Evolutionary conservation across 2,113 vertebrate species (phyloP).

Genomic region (Malurus cyaneus): DNA sequence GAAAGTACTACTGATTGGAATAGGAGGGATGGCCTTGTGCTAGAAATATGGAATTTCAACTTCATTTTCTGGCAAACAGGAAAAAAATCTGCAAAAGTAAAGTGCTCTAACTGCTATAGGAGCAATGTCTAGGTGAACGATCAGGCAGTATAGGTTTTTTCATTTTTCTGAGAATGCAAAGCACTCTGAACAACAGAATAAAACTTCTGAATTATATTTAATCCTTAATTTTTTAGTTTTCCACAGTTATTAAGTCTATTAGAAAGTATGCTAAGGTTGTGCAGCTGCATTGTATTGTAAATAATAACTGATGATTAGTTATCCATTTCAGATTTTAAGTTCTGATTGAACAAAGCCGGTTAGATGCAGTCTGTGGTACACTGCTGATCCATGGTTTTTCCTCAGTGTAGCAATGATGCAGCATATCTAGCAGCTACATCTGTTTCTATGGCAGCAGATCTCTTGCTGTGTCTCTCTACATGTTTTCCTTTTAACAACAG

Average conservation of each 20-base stretch:
- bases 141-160: not conserved
- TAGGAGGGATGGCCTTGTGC: not conserved
- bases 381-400: not conserved
- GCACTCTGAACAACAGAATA: not conserved
- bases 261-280: not conserved
- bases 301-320: not conserved
- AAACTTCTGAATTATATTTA: not conserved
- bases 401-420: not conserved
- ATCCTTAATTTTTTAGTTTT: not conserved
- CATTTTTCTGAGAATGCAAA: not conserved
- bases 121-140: not conserved
- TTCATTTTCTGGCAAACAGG: not conserved
- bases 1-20: not conserved
- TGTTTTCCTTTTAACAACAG: constrained; percentile 2
- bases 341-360: not conserved
- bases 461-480: constrained; percentile 12
- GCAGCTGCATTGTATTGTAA: not conserved
- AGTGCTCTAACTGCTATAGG: not conserved
- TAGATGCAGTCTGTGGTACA: not conserved
- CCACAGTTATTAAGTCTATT: not conserved
- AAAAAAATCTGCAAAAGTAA: not conserved
- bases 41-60: not conserved
- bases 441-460: constrained; percentile 63
- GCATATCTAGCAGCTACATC: not conserved
- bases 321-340: not conserved